These are phyloP conservation scores for Lepeophtheirus nordmannii DNA, from an alignment of 2,888 invertebrate genomes.

Conservation along the genomic window DNA sequence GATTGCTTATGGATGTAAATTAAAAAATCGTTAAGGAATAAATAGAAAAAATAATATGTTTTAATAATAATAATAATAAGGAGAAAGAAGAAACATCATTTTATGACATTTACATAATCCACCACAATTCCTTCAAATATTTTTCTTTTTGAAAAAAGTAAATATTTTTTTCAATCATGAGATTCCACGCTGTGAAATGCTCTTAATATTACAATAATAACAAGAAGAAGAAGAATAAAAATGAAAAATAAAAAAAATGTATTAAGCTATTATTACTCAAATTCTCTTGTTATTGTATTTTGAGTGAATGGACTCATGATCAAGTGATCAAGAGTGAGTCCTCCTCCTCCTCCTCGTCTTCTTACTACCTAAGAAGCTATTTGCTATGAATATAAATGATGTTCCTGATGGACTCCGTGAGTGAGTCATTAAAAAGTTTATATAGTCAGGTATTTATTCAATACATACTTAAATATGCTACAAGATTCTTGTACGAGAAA, in stretches of 20 bases:
- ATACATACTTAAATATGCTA: no score
- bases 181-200: background rate
- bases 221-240: background rate
- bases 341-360: no score
- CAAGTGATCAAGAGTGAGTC: no score
- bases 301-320: no score
- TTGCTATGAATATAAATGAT: no score
- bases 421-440: no score
- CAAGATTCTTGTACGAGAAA: no score
- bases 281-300: background rate
- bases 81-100: background rate
- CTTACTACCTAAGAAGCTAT: no score
- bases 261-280: constrained; percentile 4
- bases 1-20: background rate
- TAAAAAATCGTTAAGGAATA: background rate
- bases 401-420: no score
- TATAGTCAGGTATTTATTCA: no score
- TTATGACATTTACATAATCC: background rate
- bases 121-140: background rate
- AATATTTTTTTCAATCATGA: constrained; percentile 3
- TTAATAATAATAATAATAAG: no score
- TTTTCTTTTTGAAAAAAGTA: background rate
- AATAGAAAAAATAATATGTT: background rate
- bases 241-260: background rate
- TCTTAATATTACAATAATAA: background rate